These are phyloP conservation scores for Serinus canaria DNA, from an alignment of 2,113 vertebrate genomes.

Conservation along the genomic window DNA sequence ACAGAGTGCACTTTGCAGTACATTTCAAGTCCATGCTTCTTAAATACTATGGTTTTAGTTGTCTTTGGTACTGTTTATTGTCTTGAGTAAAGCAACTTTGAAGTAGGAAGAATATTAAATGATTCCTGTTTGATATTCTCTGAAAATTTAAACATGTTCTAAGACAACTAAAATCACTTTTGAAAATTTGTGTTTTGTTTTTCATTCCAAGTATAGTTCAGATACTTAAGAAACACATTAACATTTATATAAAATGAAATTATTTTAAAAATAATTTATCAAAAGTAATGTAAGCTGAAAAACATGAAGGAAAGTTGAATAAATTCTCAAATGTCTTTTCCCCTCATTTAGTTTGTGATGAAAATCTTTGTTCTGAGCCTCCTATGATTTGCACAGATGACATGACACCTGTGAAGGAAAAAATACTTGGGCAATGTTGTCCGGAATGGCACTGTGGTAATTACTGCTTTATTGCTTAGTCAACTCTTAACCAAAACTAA, in stretches of 20 bases:
- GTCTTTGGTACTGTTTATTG: background rate
- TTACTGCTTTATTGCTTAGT: slow-evolving; percentile 3
- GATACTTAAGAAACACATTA: background rate
- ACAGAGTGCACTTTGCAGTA: background rate
- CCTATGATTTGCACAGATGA: slow-evolving; percentile 81
- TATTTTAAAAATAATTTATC: background rate
- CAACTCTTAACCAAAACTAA: background rate
- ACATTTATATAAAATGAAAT: background rate
- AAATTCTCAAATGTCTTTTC: slow-evolving; percentile 14
- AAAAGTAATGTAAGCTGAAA: background rate
- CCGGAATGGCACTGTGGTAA: slow-evolving; percentile 91
- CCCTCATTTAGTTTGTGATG: slow-evolving; percentile 84
- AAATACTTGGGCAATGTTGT: slow-evolving; percentile 83
- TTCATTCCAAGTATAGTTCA: background rate
- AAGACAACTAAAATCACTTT: background rate
- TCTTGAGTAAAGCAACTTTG: background rate
- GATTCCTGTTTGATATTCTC: background rate
- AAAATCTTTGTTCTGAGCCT: slow-evolving; percentile 82
- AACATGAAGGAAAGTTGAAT: background rate
- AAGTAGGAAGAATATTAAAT: background rate
- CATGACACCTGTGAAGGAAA: slow-evolving; percentile 79
- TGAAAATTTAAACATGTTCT: background rate
- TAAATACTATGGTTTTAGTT: background rate
- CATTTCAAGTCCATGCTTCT: background rate
- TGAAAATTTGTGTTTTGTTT: background rate